These are phyloP conservation scores for Chalcosyrphus nemorum DNA, from an alignment of 2,888 invertebrate genomes.

Conservation along the genomic window DNA sequence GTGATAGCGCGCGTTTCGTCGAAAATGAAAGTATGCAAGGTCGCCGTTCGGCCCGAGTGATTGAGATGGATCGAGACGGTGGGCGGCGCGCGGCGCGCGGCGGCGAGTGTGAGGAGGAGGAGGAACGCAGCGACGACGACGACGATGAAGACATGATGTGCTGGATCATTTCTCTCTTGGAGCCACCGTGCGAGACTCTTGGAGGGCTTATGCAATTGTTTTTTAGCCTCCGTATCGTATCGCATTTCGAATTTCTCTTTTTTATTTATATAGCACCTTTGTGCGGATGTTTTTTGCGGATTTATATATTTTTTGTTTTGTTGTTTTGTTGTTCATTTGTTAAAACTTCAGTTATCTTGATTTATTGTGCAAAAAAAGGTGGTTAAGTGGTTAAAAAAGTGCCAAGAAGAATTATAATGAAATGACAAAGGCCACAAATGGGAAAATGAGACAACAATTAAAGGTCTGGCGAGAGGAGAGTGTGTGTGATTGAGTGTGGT, in stretches of 20 bases:
- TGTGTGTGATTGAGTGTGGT: not conserved
- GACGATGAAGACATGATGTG: slow-evolving; percentile 48
- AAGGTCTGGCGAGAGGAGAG: slow-evolving; percentile 4
- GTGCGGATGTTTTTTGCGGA: slow-evolving; percentile 17
- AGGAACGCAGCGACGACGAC: slow-evolving; percentile 11
- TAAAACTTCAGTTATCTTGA: slow-evolving; percentile 11
- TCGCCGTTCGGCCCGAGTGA: slow-evolving; percentile 49
- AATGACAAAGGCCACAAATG: slow-evolving; percentile 31
- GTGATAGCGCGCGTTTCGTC: slow-evolving; percentile 58
- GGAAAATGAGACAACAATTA: not conserved
- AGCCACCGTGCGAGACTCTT: slow-evolving; percentile 11
- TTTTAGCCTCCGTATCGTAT: slow-evolving; percentile 42
- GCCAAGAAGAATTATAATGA: slow-evolving; percentile 18
- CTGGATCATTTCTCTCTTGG: slow-evolving; percentile 60
- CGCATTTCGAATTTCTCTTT: slow-evolving; percentile 71
- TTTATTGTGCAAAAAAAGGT: slow-evolving; percentile 17
- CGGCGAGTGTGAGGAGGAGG: slow-evolving; percentile 12
- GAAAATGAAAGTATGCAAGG: slow-evolving; percentile 71
- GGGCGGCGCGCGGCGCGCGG: not conserved
- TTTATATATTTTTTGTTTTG: not conserved
- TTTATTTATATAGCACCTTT: slow-evolving; percentile 52
- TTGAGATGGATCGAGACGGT: not conserved
- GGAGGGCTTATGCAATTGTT: slow-evolving; percentile 61
- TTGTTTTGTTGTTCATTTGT: not conserved
- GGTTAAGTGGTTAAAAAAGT: slow-evolving; percentile 3